Evolutionary conservation across 1,140 invertebrate genomes (phyloP), one percentile per base, ranked within the genome.

Genomic region (Teleogryllus occipitalis): DNA sequence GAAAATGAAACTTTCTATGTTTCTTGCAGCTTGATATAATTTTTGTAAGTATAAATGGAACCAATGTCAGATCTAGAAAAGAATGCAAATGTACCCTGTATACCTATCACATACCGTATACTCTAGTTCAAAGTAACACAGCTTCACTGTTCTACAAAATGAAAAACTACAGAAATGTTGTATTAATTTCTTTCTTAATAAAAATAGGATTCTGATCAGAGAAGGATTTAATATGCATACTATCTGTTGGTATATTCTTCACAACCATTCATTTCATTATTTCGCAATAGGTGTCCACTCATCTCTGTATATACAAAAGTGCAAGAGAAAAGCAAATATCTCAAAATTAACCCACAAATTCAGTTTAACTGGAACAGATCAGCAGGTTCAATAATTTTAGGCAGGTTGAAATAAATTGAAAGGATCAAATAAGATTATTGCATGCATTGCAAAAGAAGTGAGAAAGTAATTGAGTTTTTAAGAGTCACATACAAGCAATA

Each of bases 81-180:
- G 54, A 65, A 65, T 65, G 54, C 18, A 65, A 65, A 65, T 65
- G 54, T 75, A 79, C 78, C 78, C 78, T 79, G 78, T 79, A 73
- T 48, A 75, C 74, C 78, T 79, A 75, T 79, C 78, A 79, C 47
- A 75, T 49, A n/a, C 39, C 76, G 48, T 8, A 77, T 77, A 77
- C 47, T 48, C 76, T 77, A 77, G n/a, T 54, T 54, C 54, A 65
- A 65, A 65, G 10, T 65, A 65, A 65, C 54, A 65, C 54, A 65
- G 18, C 54, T 65, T 65, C 18, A 65, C 10, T 39, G 27, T 18
- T 3, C 54, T 65, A 65, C 10, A 10, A 65, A 65, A 65, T 65
- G 27, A 39, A 65, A 65, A 65, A 14, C 54, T 18, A 65, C 54
- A 65, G 18, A 65, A 65, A 65, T 54, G 8, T 3, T 65, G 18